phyloP scores from a whole-genome alignment of 2,888 invertebrate genomes.

The Synergus laeviventris region DNA sequence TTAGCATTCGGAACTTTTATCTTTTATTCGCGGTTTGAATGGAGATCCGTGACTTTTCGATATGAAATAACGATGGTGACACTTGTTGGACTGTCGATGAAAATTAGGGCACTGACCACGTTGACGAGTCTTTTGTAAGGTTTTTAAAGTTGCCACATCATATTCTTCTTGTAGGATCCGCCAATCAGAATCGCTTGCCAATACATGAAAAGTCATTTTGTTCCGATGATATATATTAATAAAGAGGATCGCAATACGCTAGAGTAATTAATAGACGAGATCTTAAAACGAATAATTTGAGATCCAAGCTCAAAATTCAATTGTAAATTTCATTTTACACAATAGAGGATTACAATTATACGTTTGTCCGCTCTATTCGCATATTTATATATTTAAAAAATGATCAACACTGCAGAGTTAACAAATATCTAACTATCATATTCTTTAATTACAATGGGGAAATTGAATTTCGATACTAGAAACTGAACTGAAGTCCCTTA shows the following conservation, averaged over 20 bases:
- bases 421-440: too few species aligned
- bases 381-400: too few species aligned
- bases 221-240: slow-evolving; percentile 12
- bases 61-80: slow-evolving; percentile 34
- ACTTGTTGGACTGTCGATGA: slow-evolving; percentile 51
- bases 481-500: neutral
- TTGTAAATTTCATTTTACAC: too few species aligned
- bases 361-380: too few species aligned
- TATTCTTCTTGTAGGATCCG: slow-evolving; percentile 53
- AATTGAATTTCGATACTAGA: neutral
- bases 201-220: slow-evolving; percentile 20
- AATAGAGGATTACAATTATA: too few species aligned
- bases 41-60: neutral
- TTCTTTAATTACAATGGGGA: too few species aligned
- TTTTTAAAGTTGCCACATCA: slow-evolving; percentile 46
- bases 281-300: too few species aligned
- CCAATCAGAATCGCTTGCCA: slow-evolving; percentile 63
- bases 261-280: too few species aligned
- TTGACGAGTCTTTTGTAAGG: slow-evolving; percentile 61
- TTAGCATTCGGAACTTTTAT: neutral
- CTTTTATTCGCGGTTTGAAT: neutral
- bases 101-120: slow-evolving; percentile 56
- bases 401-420: too few species aligned
- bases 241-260: neutral
- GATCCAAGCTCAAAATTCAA: too few species aligned